Evolutionary conservation across 2,888 invertebrate species (phyloP).

Genomic region (Platerodrilus igneus): DNA sequence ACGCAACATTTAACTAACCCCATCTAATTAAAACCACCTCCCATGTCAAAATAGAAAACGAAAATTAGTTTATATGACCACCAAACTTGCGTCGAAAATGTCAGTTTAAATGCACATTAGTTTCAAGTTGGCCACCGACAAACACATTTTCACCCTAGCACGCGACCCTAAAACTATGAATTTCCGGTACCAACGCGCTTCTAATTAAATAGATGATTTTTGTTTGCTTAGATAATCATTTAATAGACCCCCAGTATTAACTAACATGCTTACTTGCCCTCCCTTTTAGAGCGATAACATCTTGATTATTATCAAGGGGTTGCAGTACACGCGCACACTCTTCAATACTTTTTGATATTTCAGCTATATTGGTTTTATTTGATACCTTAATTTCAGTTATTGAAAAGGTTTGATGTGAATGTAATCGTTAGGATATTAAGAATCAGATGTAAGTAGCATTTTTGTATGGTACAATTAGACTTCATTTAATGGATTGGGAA

Average conservation of each 20-base stretch:
- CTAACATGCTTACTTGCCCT: slow-evolving; percentile 46
- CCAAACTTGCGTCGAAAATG: no score
- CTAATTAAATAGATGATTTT: slow-evolving; percentile 52
- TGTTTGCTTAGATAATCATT: slow-evolving; percentile 52
- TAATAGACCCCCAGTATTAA: slow-evolving; percentile 47
- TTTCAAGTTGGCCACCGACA: slow-evolving; percentile 31
- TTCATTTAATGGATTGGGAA: no score
- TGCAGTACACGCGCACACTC: slow-evolving; percentile 30
- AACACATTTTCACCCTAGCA: slow-evolving; percentile 30
- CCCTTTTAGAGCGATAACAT: slow-evolving; percentile 38
- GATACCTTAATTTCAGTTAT: no score
- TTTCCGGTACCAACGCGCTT: slow-evolving; percentile 43
- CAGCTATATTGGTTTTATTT: no score
- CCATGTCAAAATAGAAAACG: no score
- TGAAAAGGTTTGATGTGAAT: no score
- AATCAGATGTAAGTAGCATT: no score
- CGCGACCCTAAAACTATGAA: slow-evolving; percentile 43
- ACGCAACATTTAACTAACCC: no score
- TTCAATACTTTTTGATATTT: slow-evolving; percentile 23
- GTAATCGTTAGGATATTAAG: no score
- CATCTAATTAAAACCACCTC: no score
- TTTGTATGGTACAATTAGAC: no score
- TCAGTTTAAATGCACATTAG: slow-evolving; percentile 36
- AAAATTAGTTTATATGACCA: no score
- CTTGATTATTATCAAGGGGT: slow-evolving; percentile 28